Base-by-base conservation (phyloP, 2,888 invertebrate genomes). In the Campaea margaritaria region DNA sequence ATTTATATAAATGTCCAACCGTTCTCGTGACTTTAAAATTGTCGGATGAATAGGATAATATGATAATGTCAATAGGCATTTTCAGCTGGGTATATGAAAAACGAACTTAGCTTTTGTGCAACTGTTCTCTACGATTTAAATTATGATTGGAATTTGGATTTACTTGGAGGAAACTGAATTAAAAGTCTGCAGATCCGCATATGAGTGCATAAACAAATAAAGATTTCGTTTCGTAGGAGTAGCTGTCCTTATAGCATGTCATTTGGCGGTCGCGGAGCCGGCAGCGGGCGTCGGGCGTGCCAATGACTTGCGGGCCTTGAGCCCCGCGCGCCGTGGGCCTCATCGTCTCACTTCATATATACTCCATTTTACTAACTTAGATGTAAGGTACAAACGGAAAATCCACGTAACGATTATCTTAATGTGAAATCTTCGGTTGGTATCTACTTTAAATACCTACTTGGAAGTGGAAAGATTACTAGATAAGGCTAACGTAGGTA, bases 301-400 rank as follows among this genome's bases (percentile, higher is more conserved):
- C 89, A 87, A 82, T 88, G 89, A 88, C 89, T 86, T 78, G 81
- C 73, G 76, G 83, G 83, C 88, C 88, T 89, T 87, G 88, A 87
- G 74, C 72, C 69, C 64, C 73, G 80, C 75, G 79, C 80, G 75
- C 76, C 64, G 76, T 72, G 78, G 78, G 79, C 80, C 79, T 73
- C 79, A 74, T 64, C 62, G 64, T 56, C 65, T 64, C 65, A 61
- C 63, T 56, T 52, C 28, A 48, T 64, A 67, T 58, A 62, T 62
- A 58, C 54, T 70, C 65, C 65, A 72, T 70, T 69, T 69, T 66
- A 56, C 51, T 39, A 44, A 45, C 54, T 50, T 57, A 58, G 47
- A 55, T 28, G 39, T 58, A 28, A 55, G 42, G 16, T 43, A 54
- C 44, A 28, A 43, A 31, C 58, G 54, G 47, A 51, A 55, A 52